Evolutionary conservation across 2,797 vertebrate genomes (phyloP).

Genomic region (Sparidentex hasta): DNA sequence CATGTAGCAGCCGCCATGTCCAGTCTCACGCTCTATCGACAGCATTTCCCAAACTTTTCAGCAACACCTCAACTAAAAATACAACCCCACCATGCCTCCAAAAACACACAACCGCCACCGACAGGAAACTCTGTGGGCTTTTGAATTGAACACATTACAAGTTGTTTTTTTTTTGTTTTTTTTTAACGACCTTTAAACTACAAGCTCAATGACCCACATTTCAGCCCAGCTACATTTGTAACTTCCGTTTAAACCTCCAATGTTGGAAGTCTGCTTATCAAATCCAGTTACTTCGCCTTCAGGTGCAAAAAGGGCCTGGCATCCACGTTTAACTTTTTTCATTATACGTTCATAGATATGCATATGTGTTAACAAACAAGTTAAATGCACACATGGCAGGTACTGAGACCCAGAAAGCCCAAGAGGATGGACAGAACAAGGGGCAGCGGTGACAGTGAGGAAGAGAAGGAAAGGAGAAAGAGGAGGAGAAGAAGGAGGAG

Average conservation of each 20-base stretch:
- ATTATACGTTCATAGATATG: not conserved
- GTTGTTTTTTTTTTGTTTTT: not conserved
- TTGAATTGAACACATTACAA: slow-evolving; percentile 28
- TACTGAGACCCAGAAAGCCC: slow-evolving; percentile 61
- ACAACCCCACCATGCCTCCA: slow-evolving; percentile 4
- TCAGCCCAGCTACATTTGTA: slow-evolving; percentile 39
- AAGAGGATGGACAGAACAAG: slow-evolving; percentile 48
- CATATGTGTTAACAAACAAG: slow-evolving; percentile 5
- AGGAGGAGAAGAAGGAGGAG: slow-evolving; percentile 56
- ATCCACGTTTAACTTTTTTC: not conserved
- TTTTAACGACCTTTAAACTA: slow-evolving; percentile 39
- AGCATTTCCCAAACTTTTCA: slow-evolving; percentile 41
- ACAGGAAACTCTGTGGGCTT: slow-evolving; percentile 40
- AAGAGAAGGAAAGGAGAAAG: slow-evolving; percentile 59
- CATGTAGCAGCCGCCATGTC: slow-evolving; percentile 13
- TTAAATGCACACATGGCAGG: slow-evolving; percentile 36
- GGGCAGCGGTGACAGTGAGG: slow-evolving; percentile 70
- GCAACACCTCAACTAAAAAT: slow-evolving; percentile 31
- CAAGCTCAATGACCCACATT: slow-evolving; percentile 23
- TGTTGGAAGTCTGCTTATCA: slow-evolving; percentile 25
- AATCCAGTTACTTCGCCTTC: not conserved
- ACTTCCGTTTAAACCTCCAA: slow-evolving; percentile 37
- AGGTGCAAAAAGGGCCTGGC: not conserved
- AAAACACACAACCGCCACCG: slow-evolving; percentile 13
- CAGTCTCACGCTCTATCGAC: slow-evolving; percentile 31